Evolutionary conservation across 2,888 invertebrate species (phyloP).

Genomic region (Lottia gigantea): DNA sequence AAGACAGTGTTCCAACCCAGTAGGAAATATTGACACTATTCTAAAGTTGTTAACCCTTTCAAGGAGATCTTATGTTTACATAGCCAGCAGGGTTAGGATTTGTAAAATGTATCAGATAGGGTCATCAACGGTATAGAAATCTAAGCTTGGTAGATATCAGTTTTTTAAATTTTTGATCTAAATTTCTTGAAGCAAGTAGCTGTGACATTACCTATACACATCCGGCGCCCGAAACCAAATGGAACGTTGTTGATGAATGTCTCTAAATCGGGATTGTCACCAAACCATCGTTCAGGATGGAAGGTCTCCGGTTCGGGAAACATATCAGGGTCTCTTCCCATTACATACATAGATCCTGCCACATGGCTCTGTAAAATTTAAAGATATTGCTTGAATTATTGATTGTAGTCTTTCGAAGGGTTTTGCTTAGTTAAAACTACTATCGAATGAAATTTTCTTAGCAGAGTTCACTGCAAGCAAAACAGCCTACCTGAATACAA

Average conservation of each 20-base stretch:
- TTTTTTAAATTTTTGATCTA: neutral
- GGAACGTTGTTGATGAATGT: slow-evolving; percentile 33
- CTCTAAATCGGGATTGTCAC: slow-evolving; percentile 22
- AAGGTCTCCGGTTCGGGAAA: slow-evolving; percentile 29
- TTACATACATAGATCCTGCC: slow-evolving; percentile 37
- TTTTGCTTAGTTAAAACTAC: too few relatives aligned
- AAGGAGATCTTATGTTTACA: too few relatives aligned
- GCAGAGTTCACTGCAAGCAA: too few relatives aligned
- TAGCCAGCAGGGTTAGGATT: too few relatives aligned
- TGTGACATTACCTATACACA: slow-evolving; percentile 35
- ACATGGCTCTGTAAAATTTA: slow-evolving; percentile 30
- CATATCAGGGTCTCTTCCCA: slow-evolving; percentile 30
- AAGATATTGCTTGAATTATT: neutral
- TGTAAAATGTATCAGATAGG: too few relatives aligned
- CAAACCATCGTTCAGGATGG: slow-evolving; percentile 35
- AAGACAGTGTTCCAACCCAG: too few relatives aligned
- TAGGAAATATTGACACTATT: too few relatives aligned
- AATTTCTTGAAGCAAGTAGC: neutral
- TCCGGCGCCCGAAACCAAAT: slow-evolving; percentile 37
- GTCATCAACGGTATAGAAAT: too few relatives aligned
- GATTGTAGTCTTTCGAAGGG: neutral
- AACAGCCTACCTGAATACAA: too few relatives aligned
- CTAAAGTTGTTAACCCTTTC: too few relatives aligned
- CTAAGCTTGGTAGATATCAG: neutral
- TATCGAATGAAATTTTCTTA: too few relatives aligned